A percentile compares a stretch with the other conserved stretches of the same genome.
Conservation (phyloP, 2,888 invertebrate species). For the Seladonia tumulorum region DNA sequence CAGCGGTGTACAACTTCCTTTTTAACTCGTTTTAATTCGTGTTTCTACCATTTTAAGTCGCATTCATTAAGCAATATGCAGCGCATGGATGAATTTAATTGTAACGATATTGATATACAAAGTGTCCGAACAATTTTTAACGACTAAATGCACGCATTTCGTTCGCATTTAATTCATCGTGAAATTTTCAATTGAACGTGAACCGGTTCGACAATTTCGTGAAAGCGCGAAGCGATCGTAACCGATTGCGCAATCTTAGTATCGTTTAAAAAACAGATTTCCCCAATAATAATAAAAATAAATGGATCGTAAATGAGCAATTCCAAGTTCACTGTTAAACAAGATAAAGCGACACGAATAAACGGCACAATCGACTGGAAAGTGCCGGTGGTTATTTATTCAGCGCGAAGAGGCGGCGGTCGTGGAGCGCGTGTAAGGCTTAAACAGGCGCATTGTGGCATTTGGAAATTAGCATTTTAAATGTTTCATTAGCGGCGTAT, state of each 20-base stretch:
- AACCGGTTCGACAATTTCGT: neutral
- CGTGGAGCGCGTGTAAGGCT: conserved; percentile 12
- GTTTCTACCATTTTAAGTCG: too few relatives aligned
- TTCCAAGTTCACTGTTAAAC: neutral
- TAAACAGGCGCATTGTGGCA: conserved; percentile 20
- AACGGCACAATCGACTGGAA: conserved; percentile 18
- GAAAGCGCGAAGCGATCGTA: neutral
- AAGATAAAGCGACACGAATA: neutral
- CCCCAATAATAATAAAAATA: neutral
- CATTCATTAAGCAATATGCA: too few relatives aligned
- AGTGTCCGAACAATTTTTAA: neutral
- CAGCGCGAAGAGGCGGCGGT: conserved; percentile 18
- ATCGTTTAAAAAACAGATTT: neutral
- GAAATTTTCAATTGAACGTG: neutral
- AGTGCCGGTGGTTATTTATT: conserved; percentile 26
- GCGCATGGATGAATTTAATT: neutral
- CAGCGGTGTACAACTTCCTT: too few relatives aligned
- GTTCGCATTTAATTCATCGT: neutral
- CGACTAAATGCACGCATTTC: neutral
- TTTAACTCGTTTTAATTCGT: too few relatives aligned
- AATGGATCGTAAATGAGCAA: neutral
- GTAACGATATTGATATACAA: neutral
- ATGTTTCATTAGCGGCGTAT: conserved; percentile 53
- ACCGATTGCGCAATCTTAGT: neutral
- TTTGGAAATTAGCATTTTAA: conserved; percentile 54